A percentile compares a stretch with the other conserved stretches of the same genome.
These are phyloP conservation scores for Oreonectes daqikongensis DNA, from an alignment of 2,797 vertebrate species.

Conservation along the genomic window DNA sequence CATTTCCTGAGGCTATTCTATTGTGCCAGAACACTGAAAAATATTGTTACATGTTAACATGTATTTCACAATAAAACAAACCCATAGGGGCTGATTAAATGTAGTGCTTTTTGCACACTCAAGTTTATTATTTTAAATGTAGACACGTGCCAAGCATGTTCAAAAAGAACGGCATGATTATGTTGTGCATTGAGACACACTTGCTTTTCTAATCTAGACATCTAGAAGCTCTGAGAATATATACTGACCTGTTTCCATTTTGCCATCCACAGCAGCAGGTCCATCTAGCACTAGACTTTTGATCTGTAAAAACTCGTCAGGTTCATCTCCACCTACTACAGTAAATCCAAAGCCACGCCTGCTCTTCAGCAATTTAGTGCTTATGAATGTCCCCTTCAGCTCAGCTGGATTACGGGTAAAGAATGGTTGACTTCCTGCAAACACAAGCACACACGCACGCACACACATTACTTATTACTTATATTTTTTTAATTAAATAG, in stretches of 20 bases:
- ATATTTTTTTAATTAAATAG: too few relatives aligned
- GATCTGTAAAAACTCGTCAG: conserved; percentile 97
- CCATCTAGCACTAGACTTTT: conserved; percentile 97
- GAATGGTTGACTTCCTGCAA: conserved; percentile 91
- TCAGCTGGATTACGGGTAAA: conserved; percentile 97
- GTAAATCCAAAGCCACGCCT: conserved; percentile 97
- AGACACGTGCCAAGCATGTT: too few relatives aligned
- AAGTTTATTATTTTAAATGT: too few relatives aligned
- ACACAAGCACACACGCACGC: conserved; percentile 5
- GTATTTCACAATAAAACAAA: too few relatives aligned
- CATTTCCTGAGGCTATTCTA: too few relatives aligned
- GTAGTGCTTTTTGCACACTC: too few relatives aligned
- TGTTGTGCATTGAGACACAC: too few relatives aligned
- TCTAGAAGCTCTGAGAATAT: neutral
- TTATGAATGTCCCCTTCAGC: conserved; percentile 96
- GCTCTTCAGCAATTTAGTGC: conserved; percentile 96
- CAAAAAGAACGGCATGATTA: too few relatives aligned
- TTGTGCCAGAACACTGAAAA: too few relatives aligned
- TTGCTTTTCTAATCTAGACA: neutral
- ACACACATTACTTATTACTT: neutral
- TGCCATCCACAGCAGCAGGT: conserved; percentile 93
- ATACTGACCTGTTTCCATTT: conserved; percentile 97
- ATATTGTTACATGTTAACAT: too few relatives aligned
- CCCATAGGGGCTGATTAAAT: too few relatives aligned
- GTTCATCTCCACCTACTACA: conserved; percentile 95